Conservation (phyloP, 2,113 vertebrate genomes). For the Nycticorax nycticorax region DNA sequence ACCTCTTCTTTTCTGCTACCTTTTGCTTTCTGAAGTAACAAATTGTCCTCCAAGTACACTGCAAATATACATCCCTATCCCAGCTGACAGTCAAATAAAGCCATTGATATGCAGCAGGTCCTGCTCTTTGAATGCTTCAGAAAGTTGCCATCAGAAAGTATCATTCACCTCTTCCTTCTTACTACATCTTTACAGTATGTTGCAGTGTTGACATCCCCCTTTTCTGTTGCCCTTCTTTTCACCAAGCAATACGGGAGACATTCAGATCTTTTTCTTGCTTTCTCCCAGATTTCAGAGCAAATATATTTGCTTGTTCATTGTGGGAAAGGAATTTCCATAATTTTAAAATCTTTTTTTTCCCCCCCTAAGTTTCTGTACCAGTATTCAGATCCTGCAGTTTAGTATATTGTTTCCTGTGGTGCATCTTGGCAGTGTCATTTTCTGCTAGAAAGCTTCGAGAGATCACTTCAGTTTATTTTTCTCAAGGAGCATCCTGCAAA, state of each 20-base stretch:
- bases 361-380: not conserved
- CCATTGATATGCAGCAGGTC: not conserved
- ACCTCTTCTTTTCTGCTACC: not conserved
- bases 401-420: not conserved
- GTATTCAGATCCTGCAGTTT: not conserved
- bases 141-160: not conserved
- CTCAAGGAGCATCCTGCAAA: not conserved
- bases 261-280: not conserved
- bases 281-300: not conserved
- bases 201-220: not conserved
- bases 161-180: not conserved
- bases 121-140: not conserved
- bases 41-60: not conserved
- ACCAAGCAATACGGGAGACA: not conserved
- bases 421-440: not conserved
- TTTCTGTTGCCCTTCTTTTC: not conserved
- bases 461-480: not conserved
- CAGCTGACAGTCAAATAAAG: not conserved
- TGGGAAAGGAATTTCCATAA: rapidly evolving
- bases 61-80: not conserved
- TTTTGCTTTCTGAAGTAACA: not conserved
- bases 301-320: not conserved
- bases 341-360: not conserved
- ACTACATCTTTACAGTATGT: not conserved
- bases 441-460: not conserved